Evolutionary conservation across 2,888 invertebrate genomes (phyloP).

Genomic region (Brachylomia viminalis): DNA sequence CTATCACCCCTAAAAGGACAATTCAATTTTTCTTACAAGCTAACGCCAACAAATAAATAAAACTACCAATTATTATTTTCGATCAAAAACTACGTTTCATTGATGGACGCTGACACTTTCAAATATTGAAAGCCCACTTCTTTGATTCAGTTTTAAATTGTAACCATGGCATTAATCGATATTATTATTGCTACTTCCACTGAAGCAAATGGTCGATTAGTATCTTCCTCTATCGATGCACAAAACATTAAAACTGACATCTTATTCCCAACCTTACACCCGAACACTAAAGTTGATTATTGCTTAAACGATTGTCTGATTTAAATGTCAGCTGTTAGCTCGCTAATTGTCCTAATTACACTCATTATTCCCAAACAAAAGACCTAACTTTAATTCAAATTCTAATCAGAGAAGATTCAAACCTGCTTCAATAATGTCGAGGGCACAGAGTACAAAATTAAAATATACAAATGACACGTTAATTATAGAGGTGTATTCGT

Average conservation of each 20-base stretch:
- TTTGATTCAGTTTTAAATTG: not conserved
- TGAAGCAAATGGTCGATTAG: constrained; percentile 2
- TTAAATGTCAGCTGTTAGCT: constrained; percentile 7
- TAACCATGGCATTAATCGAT: constrained; percentile 11
- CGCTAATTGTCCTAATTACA: constrained; percentile 27
- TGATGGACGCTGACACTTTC: not conserved
- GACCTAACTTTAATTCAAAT: constrained; percentile 30
- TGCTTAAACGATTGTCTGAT: not conserved
- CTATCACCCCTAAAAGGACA: too few species aligned
- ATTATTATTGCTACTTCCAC: not conserved
- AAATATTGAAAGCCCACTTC: not conserved
- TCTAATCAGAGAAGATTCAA: constrained; percentile 52
- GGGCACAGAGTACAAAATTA: constrained; percentile 68
- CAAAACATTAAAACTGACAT: not conserved
- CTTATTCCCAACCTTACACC: not conserved
- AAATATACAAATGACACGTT: constrained; percentile 70
- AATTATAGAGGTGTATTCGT: constrained; percentile 74
- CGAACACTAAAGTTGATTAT: not conserved
- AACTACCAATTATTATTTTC: not conserved
- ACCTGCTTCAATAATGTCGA: constrained; percentile 72
- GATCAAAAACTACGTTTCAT: not conserved
- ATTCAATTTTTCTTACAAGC: too few species aligned
- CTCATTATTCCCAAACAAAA: constrained; percentile 51
- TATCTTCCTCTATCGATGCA: not conserved
- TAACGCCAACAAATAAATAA: not conserved